Base-by-base conservation (phyloP, 2,888 invertebrate genomes). In the Morpho deidamia region DNA sequence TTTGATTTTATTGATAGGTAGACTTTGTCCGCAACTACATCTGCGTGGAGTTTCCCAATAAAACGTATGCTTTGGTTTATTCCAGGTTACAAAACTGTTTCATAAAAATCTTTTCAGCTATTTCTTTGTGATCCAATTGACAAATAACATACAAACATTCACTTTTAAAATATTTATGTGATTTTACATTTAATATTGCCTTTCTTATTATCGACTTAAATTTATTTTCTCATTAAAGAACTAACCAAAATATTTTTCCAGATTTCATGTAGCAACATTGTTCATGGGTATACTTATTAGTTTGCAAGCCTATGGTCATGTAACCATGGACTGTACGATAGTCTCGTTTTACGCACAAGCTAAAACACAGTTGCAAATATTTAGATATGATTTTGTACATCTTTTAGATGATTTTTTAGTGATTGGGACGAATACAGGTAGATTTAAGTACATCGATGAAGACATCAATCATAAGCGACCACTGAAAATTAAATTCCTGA, bases 301-400 rank as follows among this genome's bases (percentile, higher is more conserved):
- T 8, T 55, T 77, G 8, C 84, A 84, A 74, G 87, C 72, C 0
- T 81, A 73, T 48, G 83, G 78, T 0, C 76, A 83, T 55, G 76
- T 77, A 1, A 81, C 83, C 7, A 72, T 84, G 80, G 86, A 87
- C 51, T 84, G 84, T 45, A 82, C 79, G 2, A 79, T 87, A 9
- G 80, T 81, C 2, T 71, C 78, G 7, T 79, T 86, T 44, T 84
- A 77, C 60, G 71, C 78, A 0, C 83, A 82, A 68, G 78, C 76
- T 12, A 76, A 71, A 58, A 72, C 71, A 11, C 87, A 87, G 60
- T 70, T 85, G 51, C 70, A 74, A 51, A 74, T 86, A 41, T 66
- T 87, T 7, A 69, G 80, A 54, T 72, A 79, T 49, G 72, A 81
- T 63, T 61, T 85, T 8, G 78, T 83, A 60, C 75, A 81, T 39